Percentiles rank a stretch among this genome's conserved stretches.
These are phyloP conservation scores for Melieria omissa DNA, from an alignment of 2,888 invertebrate species.

Conservation along the genomic window DNA sequence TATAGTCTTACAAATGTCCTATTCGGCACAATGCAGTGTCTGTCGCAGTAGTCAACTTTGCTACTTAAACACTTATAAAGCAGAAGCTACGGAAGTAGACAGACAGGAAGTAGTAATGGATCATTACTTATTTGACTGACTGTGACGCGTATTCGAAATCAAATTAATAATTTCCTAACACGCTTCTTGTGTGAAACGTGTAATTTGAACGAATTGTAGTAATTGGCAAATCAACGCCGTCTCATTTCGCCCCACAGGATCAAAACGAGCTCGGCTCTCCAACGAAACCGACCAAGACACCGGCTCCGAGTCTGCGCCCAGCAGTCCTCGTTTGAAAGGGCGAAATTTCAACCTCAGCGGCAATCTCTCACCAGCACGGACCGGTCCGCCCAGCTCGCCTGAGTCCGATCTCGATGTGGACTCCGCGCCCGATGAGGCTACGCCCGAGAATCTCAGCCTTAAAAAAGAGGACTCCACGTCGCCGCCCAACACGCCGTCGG, in stretches of 20 bases:
- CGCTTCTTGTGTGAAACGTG: too few species aligned
- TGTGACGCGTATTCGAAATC: too few species aligned
- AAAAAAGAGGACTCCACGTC: constrained; percentile 72
- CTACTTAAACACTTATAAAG: too few species aligned
- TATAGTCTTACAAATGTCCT: too few species aligned
- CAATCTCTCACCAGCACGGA: constrained; percentile 64
- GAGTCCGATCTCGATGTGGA: constrained; percentile 68
- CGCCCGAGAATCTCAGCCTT: constrained; percentile 84
- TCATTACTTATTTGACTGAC: too few species aligned
- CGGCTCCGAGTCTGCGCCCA: constrained; percentile 66
- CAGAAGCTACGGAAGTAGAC: too few species aligned
- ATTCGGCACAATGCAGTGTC: too few species aligned
- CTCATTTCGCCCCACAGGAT: constrained; percentile 52
- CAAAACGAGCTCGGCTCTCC: constrained; percentile 65
- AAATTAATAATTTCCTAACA: too few species aligned
- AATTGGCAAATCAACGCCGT: not conserved
- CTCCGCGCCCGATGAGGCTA: constrained; percentile 69
- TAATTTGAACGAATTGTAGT: too few species aligned
- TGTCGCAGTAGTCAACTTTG: too few species aligned
- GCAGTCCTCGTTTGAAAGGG: constrained; percentile 63
- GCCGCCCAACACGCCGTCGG: constrained; percentile 64
- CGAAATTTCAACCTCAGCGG: constrained; percentile 58
- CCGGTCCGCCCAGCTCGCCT: constrained; percentile 66
- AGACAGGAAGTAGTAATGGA: too few species aligned
- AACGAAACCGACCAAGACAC: constrained; percentile 67